Evolutionary conservation across 2,888 invertebrate species (phyloP).

Genomic region (Entomobrya multifasciata): DNA sequence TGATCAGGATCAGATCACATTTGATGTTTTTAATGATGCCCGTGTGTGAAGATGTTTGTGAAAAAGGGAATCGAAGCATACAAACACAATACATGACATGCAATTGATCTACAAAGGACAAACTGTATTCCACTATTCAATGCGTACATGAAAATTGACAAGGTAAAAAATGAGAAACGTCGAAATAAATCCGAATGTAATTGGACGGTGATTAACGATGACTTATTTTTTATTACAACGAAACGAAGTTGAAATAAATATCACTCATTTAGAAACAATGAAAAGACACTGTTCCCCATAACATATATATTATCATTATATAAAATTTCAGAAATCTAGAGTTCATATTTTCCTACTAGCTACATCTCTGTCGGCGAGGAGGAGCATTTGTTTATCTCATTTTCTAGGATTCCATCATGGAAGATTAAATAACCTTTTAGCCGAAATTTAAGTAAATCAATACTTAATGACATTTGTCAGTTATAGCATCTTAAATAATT

Average conservation of each 20-base stretch:
- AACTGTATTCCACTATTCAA: too few relatives aligned
- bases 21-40: too few relatives aligned
- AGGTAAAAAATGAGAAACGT: neutral
- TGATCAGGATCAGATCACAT: too few relatives aligned
- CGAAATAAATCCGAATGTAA: neutral
- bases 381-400: conserved; percentile 44
- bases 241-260: conserved; percentile 72
- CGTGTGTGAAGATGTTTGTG: too few relatives aligned
- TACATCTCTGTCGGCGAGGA: conserved; percentile 65
- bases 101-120: too few relatives aligned
- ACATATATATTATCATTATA: conserved; percentile 45
- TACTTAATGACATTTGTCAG: conserved; percentile 38
- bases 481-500: conserved; percentile 7
- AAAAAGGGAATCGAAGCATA: too few relatives aligned
- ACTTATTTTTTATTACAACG: conserved; percentile 71
- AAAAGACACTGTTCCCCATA: conserved; percentile 41
- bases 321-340: conserved; percentile 61
- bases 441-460: conserved; percentile 57
- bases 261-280: conserved; percentile 68
- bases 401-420: conserved; percentile 47
- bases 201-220: conserved; percentile 47
- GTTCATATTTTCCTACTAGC: conserved; percentile 38
- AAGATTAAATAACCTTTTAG: conserved; percentile 58
- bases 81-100: too few relatives aligned
- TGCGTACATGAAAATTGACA: too few relatives aligned